These are phyloP conservation scores for Corydoras sp. DNA, from an alignment of 2,113 vertebrate species.

Conservation along the genomic window DNA sequence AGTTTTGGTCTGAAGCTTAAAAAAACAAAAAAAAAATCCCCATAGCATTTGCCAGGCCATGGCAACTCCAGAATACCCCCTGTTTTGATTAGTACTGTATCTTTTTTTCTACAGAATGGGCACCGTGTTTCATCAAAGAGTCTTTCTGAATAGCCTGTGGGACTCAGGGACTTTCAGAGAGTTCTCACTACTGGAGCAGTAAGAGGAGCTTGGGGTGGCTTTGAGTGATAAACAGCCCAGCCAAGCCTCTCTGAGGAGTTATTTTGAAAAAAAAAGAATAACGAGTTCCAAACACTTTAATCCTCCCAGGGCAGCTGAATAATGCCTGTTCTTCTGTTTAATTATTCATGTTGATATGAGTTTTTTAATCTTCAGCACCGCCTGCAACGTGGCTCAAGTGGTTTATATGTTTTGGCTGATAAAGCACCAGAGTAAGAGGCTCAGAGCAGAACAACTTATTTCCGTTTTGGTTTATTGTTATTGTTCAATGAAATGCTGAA, in stretches of 20 bases:
- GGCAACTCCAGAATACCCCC: slow-evolving; percentile 43
- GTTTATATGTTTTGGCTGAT: slow-evolving; percentile 33
- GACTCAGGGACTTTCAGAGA: slow-evolving; percentile 40
- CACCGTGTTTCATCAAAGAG: slow-evolving; percentile 59
- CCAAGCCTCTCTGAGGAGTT: slow-evolving; percentile 47
- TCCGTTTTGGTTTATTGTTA: slow-evolving; percentile 28
- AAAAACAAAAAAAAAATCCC: slow-evolving; percentile 55
- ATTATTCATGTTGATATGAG: slow-evolving; percentile 65
- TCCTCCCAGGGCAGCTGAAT: slow-evolving; percentile 57
- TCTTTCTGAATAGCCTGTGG: slow-evolving; percentile 41
- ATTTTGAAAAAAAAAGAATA: slow-evolving; percentile 41
- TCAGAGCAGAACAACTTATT: slow-evolving; percentile 12
- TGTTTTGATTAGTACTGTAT: slow-evolving; percentile 56
- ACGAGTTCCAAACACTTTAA: slow-evolving; percentile 53
- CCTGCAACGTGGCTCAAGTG: slow-evolving; percentile 28
- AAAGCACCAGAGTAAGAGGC: slow-evolving; percentile 17
- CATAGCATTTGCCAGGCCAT: slow-evolving; percentile 46
- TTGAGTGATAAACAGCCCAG: slow-evolving; percentile 33
- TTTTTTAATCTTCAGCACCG: slow-evolving; percentile 55
- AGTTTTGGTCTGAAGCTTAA: slow-evolving; percentile 48
- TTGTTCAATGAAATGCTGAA: slow-evolving; percentile 19
- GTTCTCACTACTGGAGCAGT: slow-evolving; percentile 41
- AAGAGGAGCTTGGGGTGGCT: slow-evolving; percentile 44
- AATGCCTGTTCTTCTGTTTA: slow-evolving; percentile 57
- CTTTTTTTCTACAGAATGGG: slow-evolving; percentile 39